These are phyloP conservation scores for Garrulus glandarius DNA, from an alignment of 2,797 vertebrate species.

Conservation along the genomic window DNA sequence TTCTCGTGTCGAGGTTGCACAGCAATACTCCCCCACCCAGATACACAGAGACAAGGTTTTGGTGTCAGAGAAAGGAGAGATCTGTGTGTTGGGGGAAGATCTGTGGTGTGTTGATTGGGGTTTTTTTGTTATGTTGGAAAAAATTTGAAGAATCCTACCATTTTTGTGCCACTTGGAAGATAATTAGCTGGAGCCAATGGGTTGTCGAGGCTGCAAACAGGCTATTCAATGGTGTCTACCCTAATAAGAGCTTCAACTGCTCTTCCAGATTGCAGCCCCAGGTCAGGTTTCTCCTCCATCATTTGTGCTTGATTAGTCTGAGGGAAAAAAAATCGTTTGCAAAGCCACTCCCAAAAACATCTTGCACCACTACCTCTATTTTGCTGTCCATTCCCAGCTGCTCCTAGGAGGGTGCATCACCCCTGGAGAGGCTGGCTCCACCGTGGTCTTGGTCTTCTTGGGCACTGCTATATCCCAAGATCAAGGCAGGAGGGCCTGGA, in stretches of 20 bases:
- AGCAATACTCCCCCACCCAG: neutral
- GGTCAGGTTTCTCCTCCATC: slow-evolving; percentile 56
- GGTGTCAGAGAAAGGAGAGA: neutral
- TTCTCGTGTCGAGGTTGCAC: neutral
- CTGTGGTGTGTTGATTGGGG: neutral
- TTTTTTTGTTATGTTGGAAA: neutral
- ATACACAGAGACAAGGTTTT: neutral
- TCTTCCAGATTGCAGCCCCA: slow-evolving; percentile 48
- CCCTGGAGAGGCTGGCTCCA: neutral
- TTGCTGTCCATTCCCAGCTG: neutral
- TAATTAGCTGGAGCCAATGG: slow-evolving; percentile 68
- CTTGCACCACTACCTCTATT: neutral
- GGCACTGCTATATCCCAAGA: neutral
- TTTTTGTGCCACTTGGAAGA: slow-evolving; percentile 53
- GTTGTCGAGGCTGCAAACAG: slow-evolving; percentile 27
- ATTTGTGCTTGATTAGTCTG: slow-evolving; percentile 64
- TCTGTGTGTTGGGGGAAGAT: neutral
- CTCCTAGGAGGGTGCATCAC: neutral
- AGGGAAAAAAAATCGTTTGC: neutral
- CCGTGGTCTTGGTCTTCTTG: neutral
- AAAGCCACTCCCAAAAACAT: neutral
- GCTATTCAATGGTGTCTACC: slow-evolving; percentile 59
- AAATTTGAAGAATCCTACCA: slow-evolving; percentile 21
- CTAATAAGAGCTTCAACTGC: slow-evolving; percentile 58
- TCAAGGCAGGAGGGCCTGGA: neutral